These are phyloP conservation scores for Prorops nasuta DNA, from an alignment of 1,140 invertebrate genomes.

Conservation along the genomic window DNA sequence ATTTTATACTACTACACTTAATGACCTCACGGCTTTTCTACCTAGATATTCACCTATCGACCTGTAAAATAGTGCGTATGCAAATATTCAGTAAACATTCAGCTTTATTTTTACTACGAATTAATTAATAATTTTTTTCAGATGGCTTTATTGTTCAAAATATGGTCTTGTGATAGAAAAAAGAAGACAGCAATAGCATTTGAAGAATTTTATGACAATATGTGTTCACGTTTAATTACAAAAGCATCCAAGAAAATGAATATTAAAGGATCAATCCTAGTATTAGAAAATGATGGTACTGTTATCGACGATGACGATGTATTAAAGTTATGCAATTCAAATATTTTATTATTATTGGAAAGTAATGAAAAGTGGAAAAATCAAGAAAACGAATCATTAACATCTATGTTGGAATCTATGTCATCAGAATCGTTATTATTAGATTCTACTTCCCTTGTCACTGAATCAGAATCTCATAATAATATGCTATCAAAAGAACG, in stretches of 20 bases:
- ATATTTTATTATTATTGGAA: not conserved
- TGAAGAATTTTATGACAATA: not conserved
- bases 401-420: too few species aligned
- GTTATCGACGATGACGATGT: conserved; percentile 4
- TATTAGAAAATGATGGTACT: conserved; percentile 11
- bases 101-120: not conserved
- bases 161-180: not conserved
- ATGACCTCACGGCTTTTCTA: too few species aligned
- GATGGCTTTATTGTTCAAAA: not conserved
- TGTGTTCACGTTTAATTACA: not conserved
- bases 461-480: too few species aligned
- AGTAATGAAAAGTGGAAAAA: conserved; percentile 1
- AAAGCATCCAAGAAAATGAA: conserved; percentile 2
- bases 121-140: not conserved
- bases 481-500: too few species aligned
- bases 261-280: not conserved
- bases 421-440: too few species aligned
- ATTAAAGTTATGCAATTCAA: not conserved
- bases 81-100: not conserved
- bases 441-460: too few species aligned
- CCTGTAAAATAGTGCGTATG: not conserved
- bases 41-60: too few species aligned
- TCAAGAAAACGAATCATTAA: too few species aligned
- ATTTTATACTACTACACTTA: too few species aligned
- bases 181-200: not conserved